Evolutionary conservation across 2,888 invertebrate species (phyloP), one percentile per base, ranked within the genome.

Genomic region (Tipula helvola): DNA sequence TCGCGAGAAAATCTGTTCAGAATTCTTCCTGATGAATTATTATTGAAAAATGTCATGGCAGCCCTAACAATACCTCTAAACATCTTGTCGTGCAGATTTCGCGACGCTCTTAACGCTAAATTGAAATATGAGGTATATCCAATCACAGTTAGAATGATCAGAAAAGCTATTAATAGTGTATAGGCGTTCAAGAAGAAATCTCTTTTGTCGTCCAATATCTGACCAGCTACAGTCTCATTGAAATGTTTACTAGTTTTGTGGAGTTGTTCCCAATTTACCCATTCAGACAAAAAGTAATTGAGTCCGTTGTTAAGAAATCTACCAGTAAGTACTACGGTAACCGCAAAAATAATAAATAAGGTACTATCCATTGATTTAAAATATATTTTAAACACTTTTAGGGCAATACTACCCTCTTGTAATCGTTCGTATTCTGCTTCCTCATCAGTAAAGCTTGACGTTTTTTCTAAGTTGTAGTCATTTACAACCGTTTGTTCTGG

Each of bases 1-100:
- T 96, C 96, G 90, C 95, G 96, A 5, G 96, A 94, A 90, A 96
- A 96, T 83, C 96, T 92, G 91, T 96, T 96, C 41, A 96, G 90
- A 88, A 96, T 94, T 87, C 94, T 92, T 8, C 95, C 95, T 91
- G 92, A 89, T 90, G 95, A 94, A 90, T 96, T 96, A 87, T 93
- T 94, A 90, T 96, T 95, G 91, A 96, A 97, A 91, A 97, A 97
- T 90, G 93, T 93, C 93, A 96, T 95, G 0, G 94, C 94, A 0
- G 95, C 94, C 86, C 94, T 92, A 0, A 95, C 94, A 0, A 97
- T 94, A 0, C 94, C 94, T 86, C 94, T 93, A 89, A 98, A 97
- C 93, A 98, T 96, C 1, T 91, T 92, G 89, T 96, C 95, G 90
- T 98, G 98, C 0, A 98, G 91, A 2, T 92, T 93, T 28, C 93